Percentiles rank a stretch among this genome's conserved stretches.
phyloP scores from a whole-genome alignment of 1,140 invertebrate genomes.

The Gryon sp. region DNA sequence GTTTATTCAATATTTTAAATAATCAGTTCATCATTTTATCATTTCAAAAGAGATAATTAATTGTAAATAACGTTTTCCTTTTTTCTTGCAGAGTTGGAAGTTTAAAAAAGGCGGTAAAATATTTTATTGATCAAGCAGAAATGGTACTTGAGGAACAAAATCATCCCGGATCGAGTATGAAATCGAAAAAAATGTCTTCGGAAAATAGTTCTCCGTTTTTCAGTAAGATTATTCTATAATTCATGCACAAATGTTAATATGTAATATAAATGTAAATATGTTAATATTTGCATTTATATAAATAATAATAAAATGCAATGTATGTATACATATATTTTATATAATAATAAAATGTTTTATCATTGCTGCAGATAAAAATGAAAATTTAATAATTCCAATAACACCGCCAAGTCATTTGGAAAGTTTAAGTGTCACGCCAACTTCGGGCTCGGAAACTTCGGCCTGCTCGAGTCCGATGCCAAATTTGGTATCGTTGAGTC shows the following conservation, averaged over 20 bases:
- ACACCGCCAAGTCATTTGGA: conserved; percentile 63
- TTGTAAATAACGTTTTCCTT: not conserved
- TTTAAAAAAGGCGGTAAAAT: conserved; percentile 91
- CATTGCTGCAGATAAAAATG: conserved; percentile 64
- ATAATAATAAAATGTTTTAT: too few species aligned
- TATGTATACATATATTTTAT: too few species aligned
- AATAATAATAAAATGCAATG: too few species aligned
- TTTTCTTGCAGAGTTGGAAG: conserved; percentile 84
- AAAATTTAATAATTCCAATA: conserved; percentile 66
- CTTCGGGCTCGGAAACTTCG: conserved; percentile 78
- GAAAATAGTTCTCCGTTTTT: conserved; percentile 44
- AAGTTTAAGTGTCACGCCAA: conserved; percentile 71
- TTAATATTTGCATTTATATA: too few species aligned
- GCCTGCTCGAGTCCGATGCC: conserved; percentile 83
- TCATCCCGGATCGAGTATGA: conserved; percentile 52
- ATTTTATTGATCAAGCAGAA: conserved; percentile 90
- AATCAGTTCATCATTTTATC: not conserved
- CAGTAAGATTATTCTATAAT: conserved; percentile 22
- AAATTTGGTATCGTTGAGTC: conserved; percentile 83
- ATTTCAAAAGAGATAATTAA: not conserved
- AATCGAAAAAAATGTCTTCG: conserved; percentile 69
- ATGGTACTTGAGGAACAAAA: conserved; percentile 82
- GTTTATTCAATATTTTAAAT: conserved; percentile 2
- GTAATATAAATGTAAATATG: too few species aligned
- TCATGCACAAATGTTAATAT: too few species aligned